These are phyloP conservation scores for Helicolenus hilgendorfi DNA, from an alignment of 2,797 vertebrate genomes.

Conservation along the genomic window DNA sequence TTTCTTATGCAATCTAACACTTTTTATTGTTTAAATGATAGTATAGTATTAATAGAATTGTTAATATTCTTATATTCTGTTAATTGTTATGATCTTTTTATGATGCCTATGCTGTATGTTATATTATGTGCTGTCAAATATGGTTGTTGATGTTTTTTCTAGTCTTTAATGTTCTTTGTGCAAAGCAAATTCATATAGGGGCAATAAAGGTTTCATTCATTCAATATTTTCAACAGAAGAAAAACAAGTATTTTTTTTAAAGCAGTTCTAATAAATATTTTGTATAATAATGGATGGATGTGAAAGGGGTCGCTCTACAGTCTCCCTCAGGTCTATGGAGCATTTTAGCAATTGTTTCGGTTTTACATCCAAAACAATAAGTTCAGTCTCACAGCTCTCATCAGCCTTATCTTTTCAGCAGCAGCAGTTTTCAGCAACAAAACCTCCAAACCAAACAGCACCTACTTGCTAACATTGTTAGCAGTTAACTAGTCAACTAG, in stretches of 20 bases:
- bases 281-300: not conserved
- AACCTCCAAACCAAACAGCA: not conserved
- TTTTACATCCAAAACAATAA: not conserved
- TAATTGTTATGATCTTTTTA: too few species aligned
- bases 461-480: not conserved
- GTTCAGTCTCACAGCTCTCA: not conserved
- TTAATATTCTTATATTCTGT: too few species aligned
- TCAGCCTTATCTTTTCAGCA: not conserved
- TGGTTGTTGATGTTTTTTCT: too few species aligned
- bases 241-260: not conserved
- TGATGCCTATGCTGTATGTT: too few species aligned
- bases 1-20: not conserved
- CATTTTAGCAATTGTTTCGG: not conserved
- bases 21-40: not conserved
- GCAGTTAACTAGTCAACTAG: not conserved
- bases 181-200: rapidly evolving
- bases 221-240: not conserved
- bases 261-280: not conserved
- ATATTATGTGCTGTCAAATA: too few species aligned
- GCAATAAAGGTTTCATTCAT: too few species aligned
- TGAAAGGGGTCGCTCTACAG: not conserved
- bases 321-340: not conserved
- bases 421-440: not conserved
- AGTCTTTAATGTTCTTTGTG: too few species aligned
- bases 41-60: not conserved